These are phyloP conservation scores for Lepidiolamprologus cunningtoni DNA, from an alignment of 2,113 vertebrate species.

Conservation along the genomic window DNA sequence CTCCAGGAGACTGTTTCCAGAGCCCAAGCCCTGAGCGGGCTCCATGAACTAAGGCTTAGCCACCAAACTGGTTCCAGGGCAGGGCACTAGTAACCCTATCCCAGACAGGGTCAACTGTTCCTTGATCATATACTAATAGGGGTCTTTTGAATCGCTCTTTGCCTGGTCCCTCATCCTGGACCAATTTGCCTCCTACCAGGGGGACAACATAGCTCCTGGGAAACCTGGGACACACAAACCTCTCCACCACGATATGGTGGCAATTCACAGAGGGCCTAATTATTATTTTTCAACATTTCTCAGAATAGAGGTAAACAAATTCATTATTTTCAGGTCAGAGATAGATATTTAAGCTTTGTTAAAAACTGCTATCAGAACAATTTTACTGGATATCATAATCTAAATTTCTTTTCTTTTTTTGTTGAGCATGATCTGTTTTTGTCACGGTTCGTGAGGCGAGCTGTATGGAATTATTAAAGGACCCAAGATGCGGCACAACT, in stretches of 20 bases:
- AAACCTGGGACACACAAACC: neutral
- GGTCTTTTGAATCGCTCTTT: neutral
- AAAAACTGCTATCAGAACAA: neutral
- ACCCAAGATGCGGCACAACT: neutral
- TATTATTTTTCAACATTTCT: neutral
- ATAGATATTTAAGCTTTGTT: neutral
- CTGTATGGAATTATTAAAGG: neutral
- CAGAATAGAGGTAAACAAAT: neutral
- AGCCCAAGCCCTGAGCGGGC: neutral
- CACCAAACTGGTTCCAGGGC: neutral
- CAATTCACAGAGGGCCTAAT: neutral
- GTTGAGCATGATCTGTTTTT: neutral
- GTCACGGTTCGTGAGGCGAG: neutral
- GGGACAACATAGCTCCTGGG: neutral
- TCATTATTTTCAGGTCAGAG: neutral
- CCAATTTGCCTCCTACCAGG: neutral
- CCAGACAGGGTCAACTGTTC: neutral
- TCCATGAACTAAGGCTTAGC: neutral
- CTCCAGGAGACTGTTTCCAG: neutral
- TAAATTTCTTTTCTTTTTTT: neutral
- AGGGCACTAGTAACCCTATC: neutral
- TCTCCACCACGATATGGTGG: neutral
- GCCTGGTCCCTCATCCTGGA: neutral
- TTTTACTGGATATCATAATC: neutral
- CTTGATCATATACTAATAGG: neutral